Conservation (phyloP, 2,113 vertebrate genomes). For the Scortum barcoo region DNA sequence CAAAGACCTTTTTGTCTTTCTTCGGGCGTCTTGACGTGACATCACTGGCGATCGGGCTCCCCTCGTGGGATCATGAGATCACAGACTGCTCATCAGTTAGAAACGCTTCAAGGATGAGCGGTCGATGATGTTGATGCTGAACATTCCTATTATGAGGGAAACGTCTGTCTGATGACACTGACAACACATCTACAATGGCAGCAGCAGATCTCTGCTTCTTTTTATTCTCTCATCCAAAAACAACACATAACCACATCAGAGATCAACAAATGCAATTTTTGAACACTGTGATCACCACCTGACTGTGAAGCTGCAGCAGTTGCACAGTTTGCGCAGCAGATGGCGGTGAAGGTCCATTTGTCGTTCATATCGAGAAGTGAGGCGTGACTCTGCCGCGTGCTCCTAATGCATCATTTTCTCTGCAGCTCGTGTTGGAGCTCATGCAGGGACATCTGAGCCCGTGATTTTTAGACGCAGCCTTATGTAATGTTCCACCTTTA, state of each 20-base stretch:
- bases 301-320: not conserved
- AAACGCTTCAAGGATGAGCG: not conserved
- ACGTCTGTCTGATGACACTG: not conserved
- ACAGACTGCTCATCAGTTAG: not conserved
- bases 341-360: slow-evolving; percentile 19
- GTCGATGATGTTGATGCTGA: not conserved
- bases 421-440: not conserved
- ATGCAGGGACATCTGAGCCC: not conserved
- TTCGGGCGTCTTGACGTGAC: not conserved
- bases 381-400: not conserved
- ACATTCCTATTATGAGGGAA: not conserved
- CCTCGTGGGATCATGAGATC: slow-evolving; percentile 9
- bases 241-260: not conserved
- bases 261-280: not conserved
- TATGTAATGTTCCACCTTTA: not conserved
- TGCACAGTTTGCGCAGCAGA: slow-evolving; percentile 44
- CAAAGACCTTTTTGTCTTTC: not conserved
- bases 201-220: not conserved
- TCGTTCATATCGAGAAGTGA: not conserved
- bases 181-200: not conserved
- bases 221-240: not conserved
- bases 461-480: not conserved
- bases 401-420: not conserved
- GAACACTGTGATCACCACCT: not conserved
- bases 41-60: not conserved